A percentile compares a stretch with the other conserved stretches of the same genome.
These are phyloP conservation scores for Whitmania pigra DNA, from an alignment of 1,140 invertebrate species.

Conservation along the genomic window DNA sequence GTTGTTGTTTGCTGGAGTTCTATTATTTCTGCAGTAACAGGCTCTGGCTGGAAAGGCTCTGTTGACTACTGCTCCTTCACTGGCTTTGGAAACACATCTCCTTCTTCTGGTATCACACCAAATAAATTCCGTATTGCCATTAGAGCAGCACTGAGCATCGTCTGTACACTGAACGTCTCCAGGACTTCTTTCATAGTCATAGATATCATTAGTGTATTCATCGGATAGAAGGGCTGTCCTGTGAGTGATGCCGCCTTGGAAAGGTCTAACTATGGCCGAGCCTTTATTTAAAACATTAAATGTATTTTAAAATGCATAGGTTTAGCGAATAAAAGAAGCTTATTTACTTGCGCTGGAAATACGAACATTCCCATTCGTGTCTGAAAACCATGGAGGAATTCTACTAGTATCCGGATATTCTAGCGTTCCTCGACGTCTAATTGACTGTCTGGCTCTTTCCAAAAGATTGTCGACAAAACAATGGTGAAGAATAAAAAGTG, in stretches of 20 bases:
- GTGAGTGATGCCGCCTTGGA: too few relatives aligned
- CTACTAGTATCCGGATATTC: too few relatives aligned
- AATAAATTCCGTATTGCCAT: background rate
- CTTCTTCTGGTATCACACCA: conserved; percentile 11
- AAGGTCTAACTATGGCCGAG: too few relatives aligned
- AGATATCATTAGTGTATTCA: too few relatives aligned
- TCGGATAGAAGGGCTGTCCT: too few relatives aligned
- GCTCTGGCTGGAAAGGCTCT: background rate
- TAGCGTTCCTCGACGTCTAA: too few relatives aligned
- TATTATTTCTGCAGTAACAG: conserved; percentile 1
- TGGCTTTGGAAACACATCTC: conserved; percentile 1
- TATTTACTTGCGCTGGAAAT: too few relatives aligned
- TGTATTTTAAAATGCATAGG: too few relatives aligned
- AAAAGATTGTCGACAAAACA: conserved; percentile 9
- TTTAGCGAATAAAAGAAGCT: too few relatives aligned
- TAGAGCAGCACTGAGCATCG: background rate
- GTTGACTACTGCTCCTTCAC: background rate
- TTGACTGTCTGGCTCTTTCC: background rate
- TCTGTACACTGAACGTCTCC: background rate
- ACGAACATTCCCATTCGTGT: too few relatives aligned
- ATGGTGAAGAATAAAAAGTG: conserved; percentile 10
- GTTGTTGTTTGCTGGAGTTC: background rate
- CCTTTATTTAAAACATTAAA: too few relatives aligned
- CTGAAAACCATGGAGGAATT: too few relatives aligned
- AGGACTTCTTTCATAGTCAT: background rate